A percentile compares a stretch with the other conserved stretches of the same genome.
Conservation (phyloP, 2,113 vertebrate genomes). For the Neotragus moschatus region DNA sequence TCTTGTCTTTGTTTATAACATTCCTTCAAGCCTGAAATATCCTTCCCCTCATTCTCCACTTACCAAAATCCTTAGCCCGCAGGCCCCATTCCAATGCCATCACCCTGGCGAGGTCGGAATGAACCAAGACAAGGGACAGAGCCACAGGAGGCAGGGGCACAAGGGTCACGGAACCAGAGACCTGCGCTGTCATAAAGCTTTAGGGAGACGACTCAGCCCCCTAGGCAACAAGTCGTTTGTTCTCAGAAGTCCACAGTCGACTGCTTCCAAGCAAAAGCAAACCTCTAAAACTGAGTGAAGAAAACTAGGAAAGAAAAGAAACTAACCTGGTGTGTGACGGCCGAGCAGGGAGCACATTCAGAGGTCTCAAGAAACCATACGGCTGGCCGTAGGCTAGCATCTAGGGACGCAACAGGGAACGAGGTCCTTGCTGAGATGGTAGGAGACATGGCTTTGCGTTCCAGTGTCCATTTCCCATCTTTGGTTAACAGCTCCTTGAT, state of each 20-base stretch:
- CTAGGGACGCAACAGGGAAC: neutral
- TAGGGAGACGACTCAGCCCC: neutral
- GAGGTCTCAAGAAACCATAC: neutral
- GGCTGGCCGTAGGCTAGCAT: neutral
- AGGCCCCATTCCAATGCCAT: neutral
- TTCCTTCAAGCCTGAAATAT: conserved; percentile 20
- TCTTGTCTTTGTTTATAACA: conserved; percentile 41
- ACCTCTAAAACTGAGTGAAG: neutral
- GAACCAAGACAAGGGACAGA: conserved; percentile 13
- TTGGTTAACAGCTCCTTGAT: neutral
- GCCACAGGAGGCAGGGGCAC: neutral
- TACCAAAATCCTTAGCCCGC: conserved; percentile 4
- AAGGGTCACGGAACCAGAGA: neutral
- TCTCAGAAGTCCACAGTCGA: neutral
- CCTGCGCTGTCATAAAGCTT: neutral
- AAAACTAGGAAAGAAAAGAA: neutral
- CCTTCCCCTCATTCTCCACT: neutral
- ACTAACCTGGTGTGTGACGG: neutral
- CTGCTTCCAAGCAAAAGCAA: neutral
- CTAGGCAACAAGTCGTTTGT: neutral
- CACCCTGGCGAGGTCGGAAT: neutral
- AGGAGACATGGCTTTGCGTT: neutral
- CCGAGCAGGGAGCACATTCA: neutral
- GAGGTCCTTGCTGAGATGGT: neutral
- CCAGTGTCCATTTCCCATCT: no score